Evolutionary conservation across 1,140 invertebrate genomes (phyloP), one percentile per base, ranked within the genome.

Genomic region (Pogonomyrmex californicus): DNA sequence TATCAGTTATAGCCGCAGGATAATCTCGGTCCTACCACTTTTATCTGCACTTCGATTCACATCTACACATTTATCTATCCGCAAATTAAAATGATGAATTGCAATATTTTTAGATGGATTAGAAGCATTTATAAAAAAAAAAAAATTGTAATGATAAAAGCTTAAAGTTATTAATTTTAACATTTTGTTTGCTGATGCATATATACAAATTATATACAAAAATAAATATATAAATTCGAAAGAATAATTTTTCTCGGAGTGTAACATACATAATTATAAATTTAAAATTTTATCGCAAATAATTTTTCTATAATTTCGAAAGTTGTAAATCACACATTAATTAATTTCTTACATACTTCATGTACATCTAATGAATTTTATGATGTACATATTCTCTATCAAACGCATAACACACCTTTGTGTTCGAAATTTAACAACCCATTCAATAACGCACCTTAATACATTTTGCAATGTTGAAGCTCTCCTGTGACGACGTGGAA

Each of bases 401-500:
- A 47, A 73, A 47, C 33, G 41, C 30, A 58, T 75, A 83, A 73
- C 14, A 10, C 12, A 73, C 17, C 54, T 83, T 83, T 83, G 54
- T 82, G 41, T 41, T 9, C 6, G 7, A 49, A 73, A 83, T 83
- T 73, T 73, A 73, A 83, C 79, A 60, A 83, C 44, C 66, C 14
- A 83, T 73, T 83, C 79, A 73, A 83, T 83, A 82, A 73, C 41
- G 30, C 54, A 5, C 79, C 68, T 82, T 83, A 60, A 83, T 83
- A 83, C 4, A 83, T 83, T 83, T 60, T 73, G 66, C 54, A 23
- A 60, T 73, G 38, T 38, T 60, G 44, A 47, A 83, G 17, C 41
- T 41, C 41, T 71, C 66, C 4, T 41, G 54, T 47, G 41, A 83
- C 17, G 36, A 58, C n/a, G 51, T 3, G 38, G 6, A n/a, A 83